These are phyloP conservation scores for Grus americana DNA, from an alignment of 2,113 vertebrate species.

Conservation along the genomic window DNA sequence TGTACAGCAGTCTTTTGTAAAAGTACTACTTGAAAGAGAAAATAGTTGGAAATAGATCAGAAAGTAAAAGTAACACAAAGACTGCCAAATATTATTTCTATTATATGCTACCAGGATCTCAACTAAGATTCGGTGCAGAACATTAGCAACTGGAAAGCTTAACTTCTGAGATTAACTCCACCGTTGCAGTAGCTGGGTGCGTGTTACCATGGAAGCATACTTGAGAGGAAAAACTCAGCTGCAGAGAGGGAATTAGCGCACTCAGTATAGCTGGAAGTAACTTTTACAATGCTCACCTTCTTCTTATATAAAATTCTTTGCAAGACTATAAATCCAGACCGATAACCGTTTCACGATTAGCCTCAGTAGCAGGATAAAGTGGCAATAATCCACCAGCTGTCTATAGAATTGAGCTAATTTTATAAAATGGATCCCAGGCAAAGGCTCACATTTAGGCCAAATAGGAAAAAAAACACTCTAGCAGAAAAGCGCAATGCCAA, in stretches of 20 bases:
- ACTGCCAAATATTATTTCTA: background rate
- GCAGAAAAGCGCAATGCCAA: background rate
- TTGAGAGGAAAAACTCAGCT: background rate
- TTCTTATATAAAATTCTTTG: background rate
- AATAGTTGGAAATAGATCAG: background rate
- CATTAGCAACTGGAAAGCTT: background rate
- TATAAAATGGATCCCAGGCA: background rate
- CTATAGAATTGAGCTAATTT: background rate
- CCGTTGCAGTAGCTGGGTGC: background rate
- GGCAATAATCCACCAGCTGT: background rate
- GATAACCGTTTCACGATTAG: background rate
- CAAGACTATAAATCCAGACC: background rate
- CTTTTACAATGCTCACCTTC: background rate
- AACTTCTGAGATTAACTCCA: background rate
- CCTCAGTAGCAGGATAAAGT: background rate
- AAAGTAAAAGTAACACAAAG: background rate
- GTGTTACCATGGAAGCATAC: conserved; percentile 50
- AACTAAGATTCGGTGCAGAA: background rate
- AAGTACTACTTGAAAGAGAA: background rate
- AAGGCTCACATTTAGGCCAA: background rate
- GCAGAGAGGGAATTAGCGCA: background rate
- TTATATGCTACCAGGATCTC: background rate
- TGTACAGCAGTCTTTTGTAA: background rate
- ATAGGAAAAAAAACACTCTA: background rate
- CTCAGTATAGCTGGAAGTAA: background rate